A percentile compares a stretch with the other conserved stretches of the same genome.
phyloP scores from a whole-genome alignment of 1,140 invertebrate genomes.

The Brachionus paranguensis region DNA sequence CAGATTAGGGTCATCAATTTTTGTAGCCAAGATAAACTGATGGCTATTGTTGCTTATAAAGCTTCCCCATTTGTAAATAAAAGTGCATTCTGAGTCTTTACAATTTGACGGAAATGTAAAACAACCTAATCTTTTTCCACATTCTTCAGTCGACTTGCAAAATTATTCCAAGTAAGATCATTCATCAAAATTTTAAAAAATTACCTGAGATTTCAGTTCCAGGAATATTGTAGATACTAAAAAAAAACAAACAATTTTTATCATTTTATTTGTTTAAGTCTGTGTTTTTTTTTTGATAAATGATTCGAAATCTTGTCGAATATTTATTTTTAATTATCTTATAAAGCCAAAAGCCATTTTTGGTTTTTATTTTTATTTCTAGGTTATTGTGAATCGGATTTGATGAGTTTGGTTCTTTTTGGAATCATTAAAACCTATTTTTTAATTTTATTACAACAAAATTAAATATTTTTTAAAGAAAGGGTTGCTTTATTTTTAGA shows the following conservation, averaged over 20 bases:
- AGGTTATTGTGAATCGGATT: not conserved
- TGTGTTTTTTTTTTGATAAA: not conserved
- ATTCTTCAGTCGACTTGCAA: not conserved
- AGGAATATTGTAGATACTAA: not conserved
- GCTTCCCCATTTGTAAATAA: conserved; percentile 37
- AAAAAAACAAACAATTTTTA: not conserved
- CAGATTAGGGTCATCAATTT: not conserved
- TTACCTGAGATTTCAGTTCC: not conserved
- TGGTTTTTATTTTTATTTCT: not conserved
- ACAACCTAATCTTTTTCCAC: not conserved
- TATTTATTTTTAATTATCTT: not conserved
- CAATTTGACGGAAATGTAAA: conserved; percentile 19
- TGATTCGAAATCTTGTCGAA: not conserved
- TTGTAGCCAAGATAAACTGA: not conserved
- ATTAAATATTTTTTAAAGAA: not conserved
- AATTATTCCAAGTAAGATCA: not conserved
- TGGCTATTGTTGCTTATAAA: not conserved
- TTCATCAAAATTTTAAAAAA: not conserved
- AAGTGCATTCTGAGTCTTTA: conserved; percentile 12
- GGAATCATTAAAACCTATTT: not conserved
- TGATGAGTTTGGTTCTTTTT: not conserved
- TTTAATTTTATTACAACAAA: not conserved
- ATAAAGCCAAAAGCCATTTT: conserved; percentile 3
- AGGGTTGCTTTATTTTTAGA: not conserved
- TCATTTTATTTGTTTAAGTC: not conserved